Evolutionary conservation across 92 coral and sea anemone genomes (phyloP), one percentile per base, ranked within the genome.

Genomic region (Zoanthus sociatus): DNA sequence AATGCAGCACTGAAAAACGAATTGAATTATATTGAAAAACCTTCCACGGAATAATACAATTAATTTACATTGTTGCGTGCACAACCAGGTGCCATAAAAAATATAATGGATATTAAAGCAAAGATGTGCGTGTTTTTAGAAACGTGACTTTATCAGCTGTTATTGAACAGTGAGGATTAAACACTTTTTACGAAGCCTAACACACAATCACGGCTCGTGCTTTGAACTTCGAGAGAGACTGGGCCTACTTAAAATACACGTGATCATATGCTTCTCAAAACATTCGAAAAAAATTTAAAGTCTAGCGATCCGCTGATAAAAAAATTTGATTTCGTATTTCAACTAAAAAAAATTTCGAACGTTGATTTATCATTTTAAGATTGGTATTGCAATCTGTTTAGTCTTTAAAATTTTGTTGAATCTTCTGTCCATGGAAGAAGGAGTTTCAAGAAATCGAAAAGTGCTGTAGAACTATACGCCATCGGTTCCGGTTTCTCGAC

Each of bases 401-500:
- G 45, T 32, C 50, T 10, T 42, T 20, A 12, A 20, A 46, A 17
- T 15, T 64, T 61, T 26, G 42, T 66, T 58, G 46, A 42, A 17
- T 11, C 46, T 17, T 1, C 45, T 18, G 66, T 63, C 61, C 13
- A 32, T 9, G 56, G 63, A 85, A 73, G n/a, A 30, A 61, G 55
- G 7, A 50, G 9, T 11, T 50, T 5, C 7, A 44, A 78, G 46
- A 54, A 85, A 9, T 9, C 21, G 17, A 48, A 74, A 63, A 14
- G 9, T 48, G 15, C 68, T 74, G 71, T 79, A 86, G 87, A 86
- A 70, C 83, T 76, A 44, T 26, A 37, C 70, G 79, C 69, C 31
- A 84, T 83, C 78, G 86, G 90, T 79, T 90, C 90, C 93, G 90
- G 93, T 86, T 70, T 69, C 37, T 37, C 17, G 84, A 73, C 85